Conservation (phyloP, 2,888 invertebrate species). For the Diogma glabrata region DNA sequence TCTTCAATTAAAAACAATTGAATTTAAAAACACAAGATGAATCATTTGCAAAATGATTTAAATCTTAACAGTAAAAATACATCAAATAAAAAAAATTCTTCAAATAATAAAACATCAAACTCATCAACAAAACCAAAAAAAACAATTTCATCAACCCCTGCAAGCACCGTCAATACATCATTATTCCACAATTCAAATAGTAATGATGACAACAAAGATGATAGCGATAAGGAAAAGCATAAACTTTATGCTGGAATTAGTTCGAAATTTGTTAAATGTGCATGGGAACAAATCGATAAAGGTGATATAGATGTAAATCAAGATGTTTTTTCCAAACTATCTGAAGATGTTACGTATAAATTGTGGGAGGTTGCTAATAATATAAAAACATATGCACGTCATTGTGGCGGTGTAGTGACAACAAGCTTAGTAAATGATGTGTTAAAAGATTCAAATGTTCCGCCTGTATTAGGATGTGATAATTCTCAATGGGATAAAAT, state of each 20-base stretch:
- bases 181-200: no score
- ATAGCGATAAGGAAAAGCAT: conserved; percentile 24
- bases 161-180: no score
- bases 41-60: no score
- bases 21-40: no score
- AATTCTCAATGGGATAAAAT: conserved; percentile 34
- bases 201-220: no score
- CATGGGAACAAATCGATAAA: conserved; percentile 36
- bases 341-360: conserved; percentile 36
- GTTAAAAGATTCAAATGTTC: conserved; percentile 32
- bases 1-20: no score
- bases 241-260: conserved; percentile 31
- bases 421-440: conserved; percentile 35
- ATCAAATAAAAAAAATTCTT: no score
- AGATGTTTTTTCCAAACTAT: conserved; percentile 31
- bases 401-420: conserved; percentile 33
- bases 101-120: no score
- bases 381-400: conserved; percentile 33
- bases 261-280: conserved; percentile 31
- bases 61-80: no score
- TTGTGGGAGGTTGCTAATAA: conserved; percentile 35
- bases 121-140: no score
- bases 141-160: no score
- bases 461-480: conserved; percentile 33
- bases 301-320: conserved; percentile 31